Evolutionary conservation across 2,888 invertebrate genomes (phyloP).

Genomic region (Anthophora plumipes): DNA sequence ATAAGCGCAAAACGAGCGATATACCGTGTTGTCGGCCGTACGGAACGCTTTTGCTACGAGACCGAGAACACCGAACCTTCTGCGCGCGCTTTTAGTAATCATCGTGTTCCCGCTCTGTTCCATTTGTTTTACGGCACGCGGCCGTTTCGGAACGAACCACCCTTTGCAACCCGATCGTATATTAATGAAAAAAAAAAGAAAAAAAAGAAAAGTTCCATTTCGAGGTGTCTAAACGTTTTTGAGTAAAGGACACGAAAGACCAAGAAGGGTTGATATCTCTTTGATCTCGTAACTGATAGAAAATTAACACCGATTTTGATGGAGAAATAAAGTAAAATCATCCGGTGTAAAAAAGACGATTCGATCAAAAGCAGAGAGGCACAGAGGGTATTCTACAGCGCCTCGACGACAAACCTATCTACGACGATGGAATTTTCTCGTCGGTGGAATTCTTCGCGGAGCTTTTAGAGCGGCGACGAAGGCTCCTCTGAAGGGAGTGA

Average conservation of each 20-base stretch:
- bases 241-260: too few species aligned
- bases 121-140: slow-evolving; percentile 23
- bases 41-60: slow-evolving; percentile 48
- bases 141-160: background rate
- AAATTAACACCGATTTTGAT: too few species aligned
- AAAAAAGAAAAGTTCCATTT: too few species aligned
- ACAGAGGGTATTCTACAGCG: slow-evolving; percentile 19
- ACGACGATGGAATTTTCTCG: slow-evolving; percentile 57
- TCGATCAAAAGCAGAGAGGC: too few species aligned
- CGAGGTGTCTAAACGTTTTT: too few species aligned
- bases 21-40: slow-evolving; percentile 58
- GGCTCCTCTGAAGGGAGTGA: background rate
- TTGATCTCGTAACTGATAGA: too few species aligned
- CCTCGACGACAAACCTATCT: slow-evolving; percentile 20
- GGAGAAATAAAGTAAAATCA: too few species aligned
- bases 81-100: slow-evolving; percentile 58
- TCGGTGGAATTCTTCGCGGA: slow-evolving; percentile 38
- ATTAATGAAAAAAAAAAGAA: too few species aligned
- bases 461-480: slow-evolving; percentile 46
- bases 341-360: too few species aligned
- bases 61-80: slow-evolving; percentile 39
- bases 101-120: slow-evolving; percentile 35
- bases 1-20: slow-evolving; percentile 68
- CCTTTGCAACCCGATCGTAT: too few species aligned
- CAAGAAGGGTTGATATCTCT: too few species aligned